Evolutionary conservation across 2,888 invertebrate genomes (phyloP).

Genomic region (Linnaemya tessellans): DNA sequence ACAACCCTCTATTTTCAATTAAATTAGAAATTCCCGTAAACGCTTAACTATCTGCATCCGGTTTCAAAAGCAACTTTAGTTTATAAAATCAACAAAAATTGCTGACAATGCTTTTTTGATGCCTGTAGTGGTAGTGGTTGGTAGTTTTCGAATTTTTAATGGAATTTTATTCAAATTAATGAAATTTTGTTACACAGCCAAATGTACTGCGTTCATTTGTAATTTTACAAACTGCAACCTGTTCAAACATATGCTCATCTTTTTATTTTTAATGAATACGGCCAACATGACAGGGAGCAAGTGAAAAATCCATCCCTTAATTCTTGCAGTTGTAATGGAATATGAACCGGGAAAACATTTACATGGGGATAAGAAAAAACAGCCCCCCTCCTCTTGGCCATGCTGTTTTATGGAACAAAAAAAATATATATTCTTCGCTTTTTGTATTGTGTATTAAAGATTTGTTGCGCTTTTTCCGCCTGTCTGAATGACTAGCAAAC

Average conservation of each 20-base stretch:
- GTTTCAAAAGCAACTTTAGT: constrained; percentile 47
- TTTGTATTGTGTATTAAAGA: constrained; percentile 22
- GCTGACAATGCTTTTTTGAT: constrained; percentile 56
- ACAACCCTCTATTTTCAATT: constrained; percentile 12
- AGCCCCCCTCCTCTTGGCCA: background rate
- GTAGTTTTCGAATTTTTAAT: constrained; percentile 60
- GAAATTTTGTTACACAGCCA: constrained; percentile 64
- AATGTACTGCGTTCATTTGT: constrained; percentile 46
- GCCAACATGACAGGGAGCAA: constrained; percentile 17
- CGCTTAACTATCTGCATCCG: constrained; percentile 20
- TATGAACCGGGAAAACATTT: constrained; percentile 57
- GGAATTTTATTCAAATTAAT: constrained; percentile 67
- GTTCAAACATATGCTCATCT: constrained; percentile 71
- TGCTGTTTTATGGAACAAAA: background rate
- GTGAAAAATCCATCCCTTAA: constrained; percentile 35
- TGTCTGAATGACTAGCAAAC: background rate
- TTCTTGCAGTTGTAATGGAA: background rate
- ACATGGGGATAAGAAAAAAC: constrained; percentile 44
- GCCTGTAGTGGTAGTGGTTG: constrained; percentile 28
- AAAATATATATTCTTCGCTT: background rate
- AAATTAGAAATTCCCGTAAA: constrained; percentile 44
- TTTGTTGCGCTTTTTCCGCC: constrained; percentile 72
- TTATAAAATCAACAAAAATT: constrained; percentile 60
- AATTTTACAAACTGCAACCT: constrained; percentile 72
- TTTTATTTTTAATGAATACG: constrained; percentile 9